Percentiles rank a stretch among this genome's conserved stretches.
phyloP scores from a whole-genome alignment of 2,113 vertebrate genomes.

The Mormoops blainvillei region DNA sequence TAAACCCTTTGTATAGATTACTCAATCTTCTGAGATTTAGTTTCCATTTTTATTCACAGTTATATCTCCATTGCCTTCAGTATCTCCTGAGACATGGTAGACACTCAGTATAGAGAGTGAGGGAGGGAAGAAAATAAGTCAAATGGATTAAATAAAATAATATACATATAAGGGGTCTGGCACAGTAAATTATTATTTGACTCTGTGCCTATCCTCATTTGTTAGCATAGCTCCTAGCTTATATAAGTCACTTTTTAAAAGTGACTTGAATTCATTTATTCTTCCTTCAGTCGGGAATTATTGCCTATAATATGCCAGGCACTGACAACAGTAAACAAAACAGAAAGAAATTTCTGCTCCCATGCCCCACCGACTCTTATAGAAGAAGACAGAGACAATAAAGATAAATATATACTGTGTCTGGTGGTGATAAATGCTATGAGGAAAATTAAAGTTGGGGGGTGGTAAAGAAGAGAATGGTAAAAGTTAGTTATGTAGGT shows the following conservation, averaged over 20 bases:
- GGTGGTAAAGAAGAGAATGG: neutral
- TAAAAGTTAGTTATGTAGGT: neutral
- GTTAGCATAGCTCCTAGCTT: neutral
- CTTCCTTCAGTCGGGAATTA: neutral
- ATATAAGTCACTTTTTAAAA: neutral
- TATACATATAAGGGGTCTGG: neutral
- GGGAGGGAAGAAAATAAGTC: neutral
- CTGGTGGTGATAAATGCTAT: neutral
- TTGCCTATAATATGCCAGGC: neutral
- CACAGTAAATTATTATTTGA: neutral
- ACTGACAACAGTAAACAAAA: conserved; percentile 4
- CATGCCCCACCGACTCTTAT: neutral
- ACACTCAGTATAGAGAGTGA: neutral
- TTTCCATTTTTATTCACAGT: neutral
- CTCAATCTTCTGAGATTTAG: conserved; percentile 20
- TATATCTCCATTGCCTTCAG: neutral
- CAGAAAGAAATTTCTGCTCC: neutral
- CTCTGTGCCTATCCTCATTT: neutral
- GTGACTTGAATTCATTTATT: conserved; percentile 25
- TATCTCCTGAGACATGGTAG: neutral
- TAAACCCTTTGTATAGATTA: neutral
- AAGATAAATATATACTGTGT: neutral
- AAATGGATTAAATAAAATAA: neutral
- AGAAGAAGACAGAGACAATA: neutral
- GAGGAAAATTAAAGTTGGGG: neutral